Conservation (phyloP, 92 coral and sea anemone species). For the Porites evermanni region DNA sequence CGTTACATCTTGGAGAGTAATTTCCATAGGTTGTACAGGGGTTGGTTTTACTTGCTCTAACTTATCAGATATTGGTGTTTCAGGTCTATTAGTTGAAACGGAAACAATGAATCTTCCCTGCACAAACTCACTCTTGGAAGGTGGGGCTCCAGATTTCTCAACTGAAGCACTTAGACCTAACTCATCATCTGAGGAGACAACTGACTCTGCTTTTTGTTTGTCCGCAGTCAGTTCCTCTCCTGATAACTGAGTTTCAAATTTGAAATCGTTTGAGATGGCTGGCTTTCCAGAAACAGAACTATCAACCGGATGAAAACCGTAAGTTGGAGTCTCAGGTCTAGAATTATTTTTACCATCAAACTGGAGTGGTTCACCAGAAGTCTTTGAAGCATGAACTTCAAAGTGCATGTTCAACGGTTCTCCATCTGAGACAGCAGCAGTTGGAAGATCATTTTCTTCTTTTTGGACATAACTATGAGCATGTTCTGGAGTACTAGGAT, state of each 20-base stretch:
- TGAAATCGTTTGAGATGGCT: not conserved
- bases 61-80: constrained; percentile 29
- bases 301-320: constrained; percentile 41
- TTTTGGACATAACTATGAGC: not conserved
- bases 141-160: constrained; percentile 3
- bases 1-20: constrained; percentile 65
- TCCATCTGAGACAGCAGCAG: not conserved
- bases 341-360: not conserved
- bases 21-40: constrained; percentile 43
- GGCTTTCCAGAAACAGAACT: constrained; percentile 9
- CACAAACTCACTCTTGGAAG: constrained; percentile 20
- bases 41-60: constrained; percentile 38
- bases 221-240: constrained; percentile 32
- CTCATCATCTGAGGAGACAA: constrained; percentile 38
- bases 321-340: constrained; percentile 26
- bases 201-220: constrained; percentile 22
- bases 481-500: not conserved
- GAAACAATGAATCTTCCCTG: constrained; percentile 49
- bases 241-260: constrained; percentile 42
- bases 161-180: not conserved
- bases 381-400: constrained; percentile 10
- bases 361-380: not conserved
- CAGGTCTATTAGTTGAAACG: constrained; percentile 28
- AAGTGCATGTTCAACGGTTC: not conserved
- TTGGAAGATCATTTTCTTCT: not conserved